These are phyloP conservation scores for Achatina immaculata DNA, from an alignment of 1,140 invertebrate genomes.

Conservation along the genomic window DNA sequence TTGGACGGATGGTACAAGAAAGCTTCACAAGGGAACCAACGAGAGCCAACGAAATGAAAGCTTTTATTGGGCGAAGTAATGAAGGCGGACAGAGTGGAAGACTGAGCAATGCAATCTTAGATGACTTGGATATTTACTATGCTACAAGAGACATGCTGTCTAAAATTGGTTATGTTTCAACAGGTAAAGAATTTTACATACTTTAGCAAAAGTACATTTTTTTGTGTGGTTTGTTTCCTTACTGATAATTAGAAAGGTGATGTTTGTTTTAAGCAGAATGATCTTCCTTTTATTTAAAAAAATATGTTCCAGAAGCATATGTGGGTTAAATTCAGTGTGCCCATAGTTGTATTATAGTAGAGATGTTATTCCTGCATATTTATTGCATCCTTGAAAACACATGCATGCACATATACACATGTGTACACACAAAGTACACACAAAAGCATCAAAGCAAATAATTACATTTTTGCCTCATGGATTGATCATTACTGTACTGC, in stretches of 20 bases:
- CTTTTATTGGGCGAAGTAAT: constrained; percentile 62
- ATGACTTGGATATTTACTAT: constrained; percentile 64
- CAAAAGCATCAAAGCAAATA: no score
- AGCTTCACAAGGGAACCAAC: constrained; percentile 19
- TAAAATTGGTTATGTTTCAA: constrained; percentile 57
- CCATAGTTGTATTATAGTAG: no score
- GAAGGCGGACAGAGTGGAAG: constrained; percentile 42
- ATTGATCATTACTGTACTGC: no score
- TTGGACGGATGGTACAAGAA: constrained; percentile 42
- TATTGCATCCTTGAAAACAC: no score
- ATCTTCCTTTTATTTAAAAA: not conserved
- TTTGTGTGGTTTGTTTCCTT: not conserved
- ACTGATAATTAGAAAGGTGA: no score
- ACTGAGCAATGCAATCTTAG: constrained; percentile 55
- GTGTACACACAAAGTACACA: no score
- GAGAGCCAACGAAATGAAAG: constrained; percentile 38
- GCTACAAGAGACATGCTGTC: constrained; percentile 58
- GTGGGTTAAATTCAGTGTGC: no score
- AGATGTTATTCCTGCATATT: no score
- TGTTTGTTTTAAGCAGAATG: no score
- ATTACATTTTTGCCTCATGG: no score
- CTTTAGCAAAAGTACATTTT: not conserved
- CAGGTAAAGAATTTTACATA: constrained; percentile 54
- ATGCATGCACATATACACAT: no score
- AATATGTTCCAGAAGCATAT: not conserved